Percentiles rank a stretch among this genome's conserved stretches.
These are phyloP conservation scores for Drosophila bipectinata DNA, from an alignment of 1,140 invertebrate species.

Conservation along the genomic window DNA sequence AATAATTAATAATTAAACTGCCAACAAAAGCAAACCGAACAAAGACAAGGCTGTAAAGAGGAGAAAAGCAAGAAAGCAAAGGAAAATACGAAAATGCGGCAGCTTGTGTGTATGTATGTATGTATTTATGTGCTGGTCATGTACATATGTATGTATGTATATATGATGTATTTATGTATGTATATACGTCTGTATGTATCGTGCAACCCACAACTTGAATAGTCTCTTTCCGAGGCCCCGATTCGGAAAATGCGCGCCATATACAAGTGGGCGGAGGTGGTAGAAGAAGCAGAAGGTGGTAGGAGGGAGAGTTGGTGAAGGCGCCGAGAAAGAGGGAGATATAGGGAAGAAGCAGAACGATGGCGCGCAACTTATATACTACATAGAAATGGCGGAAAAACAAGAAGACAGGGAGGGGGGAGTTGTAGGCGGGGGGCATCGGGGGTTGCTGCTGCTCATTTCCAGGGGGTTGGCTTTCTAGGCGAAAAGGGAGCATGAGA, in stretches of 20 bases:
- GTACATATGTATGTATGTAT: too few relatives aligned
- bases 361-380: slow-evolving; percentile 25
- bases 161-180: slow-evolving; percentile 3
- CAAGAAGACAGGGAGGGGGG: slow-evolving; percentile 4
- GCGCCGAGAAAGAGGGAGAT: slow-evolving; percentile 10
- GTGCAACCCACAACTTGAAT: slow-evolving; percentile 63
- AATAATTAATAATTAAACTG: not conserved
- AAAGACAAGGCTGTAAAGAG: slow-evolving; percentile 9
- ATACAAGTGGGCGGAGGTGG: slow-evolving; percentile 3
- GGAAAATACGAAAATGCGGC: slow-evolving; percentile 25
- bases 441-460: slow-evolving; percentile 31
- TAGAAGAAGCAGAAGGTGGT: slow-evolving; percentile 20
- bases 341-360: slow-evolving; percentile 17
- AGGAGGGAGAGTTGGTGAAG: not conserved
- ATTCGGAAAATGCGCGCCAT: slow-evolving; percentile 40
- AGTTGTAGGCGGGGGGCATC: slow-evolving; percentile 14
- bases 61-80: slow-evolving; percentile 26
- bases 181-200: slow-evolving; percentile 2
- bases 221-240: slow-evolving; percentile 72
- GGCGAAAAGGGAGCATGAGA: slow-evolving; percentile 2
- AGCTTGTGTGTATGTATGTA: slow-evolving; percentile 10
- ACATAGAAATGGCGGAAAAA: slow-evolving; percentile 10
- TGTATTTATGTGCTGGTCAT: slow-evolving; percentile 1
- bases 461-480: slow-evolving; percentile 23
- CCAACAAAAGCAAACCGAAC: slow-evolving; percentile 34